A percentile compares a stretch with the other conserved stretches of the same genome.
Evolutionary conservation across 2,888 invertebrate genomes (phyloP).

Genomic region (Erebia epiphron): DNA sequence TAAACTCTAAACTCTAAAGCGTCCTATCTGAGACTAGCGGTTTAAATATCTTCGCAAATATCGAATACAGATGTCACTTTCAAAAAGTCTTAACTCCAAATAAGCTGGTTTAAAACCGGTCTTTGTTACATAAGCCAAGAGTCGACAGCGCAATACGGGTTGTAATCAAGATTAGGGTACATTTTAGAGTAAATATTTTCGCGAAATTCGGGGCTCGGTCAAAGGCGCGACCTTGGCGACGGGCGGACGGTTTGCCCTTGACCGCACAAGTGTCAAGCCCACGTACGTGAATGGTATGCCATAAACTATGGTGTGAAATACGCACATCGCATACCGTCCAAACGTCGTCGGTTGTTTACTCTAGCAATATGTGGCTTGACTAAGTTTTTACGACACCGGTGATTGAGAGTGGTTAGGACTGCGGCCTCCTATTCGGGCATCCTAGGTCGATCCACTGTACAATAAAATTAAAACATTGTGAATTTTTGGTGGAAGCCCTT

Average conservation of each 20-base stretch:
- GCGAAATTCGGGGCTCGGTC: slow-evolving; percentile 47
- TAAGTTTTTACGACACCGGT: too few relatives aligned
- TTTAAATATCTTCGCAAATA: background rate
- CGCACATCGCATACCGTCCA: slow-evolving; percentile 40
- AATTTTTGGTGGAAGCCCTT: too few relatives aligned
- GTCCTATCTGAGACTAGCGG: background rate
- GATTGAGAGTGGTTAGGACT: too few relatives aligned
- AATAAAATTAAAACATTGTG: too few relatives aligned
- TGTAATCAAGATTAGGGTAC: slow-evolving; percentile 24
- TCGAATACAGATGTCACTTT: slow-evolving; percentile 11
- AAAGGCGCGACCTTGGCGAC: slow-evolving; percentile 49
- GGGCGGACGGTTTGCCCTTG: slow-evolving; percentile 49
- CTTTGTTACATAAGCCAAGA: slow-evolving; percentile 19
- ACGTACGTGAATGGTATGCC: slow-evolving; percentile 41
- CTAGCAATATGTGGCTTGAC: background rate
- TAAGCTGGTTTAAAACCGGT: slow-evolving; percentile 9
- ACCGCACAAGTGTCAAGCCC: slow-evolving; percentile 46
- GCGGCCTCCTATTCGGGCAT: too few relatives aligned
- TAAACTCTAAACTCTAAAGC: too few relatives aligned
- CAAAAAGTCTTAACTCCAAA: slow-evolving; percentile 27
- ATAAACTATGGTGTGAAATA: slow-evolving; percentile 44
- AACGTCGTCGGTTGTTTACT: slow-evolving; percentile 20
- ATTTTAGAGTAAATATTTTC: slow-evolving; percentile 39
- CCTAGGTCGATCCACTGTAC: too few relatives aligned
- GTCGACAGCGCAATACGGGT: slow-evolving; percentile 12